Conservation (phyloP, 2,113 vertebrate genomes). For the Mellivora capensis region DNA sequence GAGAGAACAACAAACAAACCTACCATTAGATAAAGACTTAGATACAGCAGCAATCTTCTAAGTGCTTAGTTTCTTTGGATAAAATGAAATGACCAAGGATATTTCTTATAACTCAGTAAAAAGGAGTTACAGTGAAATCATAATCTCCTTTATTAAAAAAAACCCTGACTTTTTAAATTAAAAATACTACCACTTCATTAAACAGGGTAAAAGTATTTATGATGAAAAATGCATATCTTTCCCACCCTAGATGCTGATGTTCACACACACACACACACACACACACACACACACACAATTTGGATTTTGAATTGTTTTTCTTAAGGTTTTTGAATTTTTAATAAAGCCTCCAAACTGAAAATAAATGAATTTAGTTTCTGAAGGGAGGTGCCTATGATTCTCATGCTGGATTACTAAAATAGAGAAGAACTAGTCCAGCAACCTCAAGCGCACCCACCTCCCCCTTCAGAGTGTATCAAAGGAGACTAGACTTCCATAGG, state of each 20-base stretch:
- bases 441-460: not conserved
- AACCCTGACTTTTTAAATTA: not conserved
- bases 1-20: not conserved
- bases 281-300: not conserved
- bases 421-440: not conserved
- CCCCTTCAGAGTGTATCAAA: not conserved
- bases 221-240: not conserved
- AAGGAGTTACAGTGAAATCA: not conserved
- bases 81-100: not conserved
- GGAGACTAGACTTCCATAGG: not conserved
- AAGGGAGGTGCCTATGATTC: not conserved
- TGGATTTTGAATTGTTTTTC: constrained; percentile 8
- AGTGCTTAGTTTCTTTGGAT: constrained; percentile 1
- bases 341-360: not conserved
- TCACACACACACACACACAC: not conserved
- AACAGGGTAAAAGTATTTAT: not conserved
- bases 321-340: not conserved
- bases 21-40: not conserved
- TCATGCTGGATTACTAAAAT: not conserved
- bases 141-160: not conserved
- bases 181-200: not conserved
- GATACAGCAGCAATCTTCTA: not conserved
- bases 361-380: not conserved
- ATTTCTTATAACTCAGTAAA: not conserved
- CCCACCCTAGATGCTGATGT: not conserved